Evolutionary conservation across 2,113 vertebrate species (phyloP).

Genomic region (Ovis canadensis): DNA sequence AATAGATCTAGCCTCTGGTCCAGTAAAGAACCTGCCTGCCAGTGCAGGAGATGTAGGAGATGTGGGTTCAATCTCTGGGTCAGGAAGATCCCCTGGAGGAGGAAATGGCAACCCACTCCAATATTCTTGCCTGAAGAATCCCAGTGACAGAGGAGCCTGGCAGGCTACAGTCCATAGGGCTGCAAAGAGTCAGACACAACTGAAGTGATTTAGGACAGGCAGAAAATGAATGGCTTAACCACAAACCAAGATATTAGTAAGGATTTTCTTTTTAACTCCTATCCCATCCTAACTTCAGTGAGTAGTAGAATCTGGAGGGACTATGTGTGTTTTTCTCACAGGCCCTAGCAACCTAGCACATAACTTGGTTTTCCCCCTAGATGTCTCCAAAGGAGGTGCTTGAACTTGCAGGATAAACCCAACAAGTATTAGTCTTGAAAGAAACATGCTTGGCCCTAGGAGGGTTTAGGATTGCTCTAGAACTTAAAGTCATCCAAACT

Average conservation of each 20-base stretch:
- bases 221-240: background rate
- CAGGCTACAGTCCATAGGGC: background rate
- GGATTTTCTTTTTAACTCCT: background rate
- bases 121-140: background rate
- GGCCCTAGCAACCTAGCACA: background rate
- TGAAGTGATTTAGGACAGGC: background rate
- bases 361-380: background rate
- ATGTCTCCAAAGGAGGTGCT: background rate
- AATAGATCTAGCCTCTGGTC: background rate
- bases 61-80: background rate
- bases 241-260: background rate
- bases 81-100: background rate
- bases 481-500: background rate
- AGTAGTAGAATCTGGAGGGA: background rate
- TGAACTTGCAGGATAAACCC: background rate
- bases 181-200: background rate
- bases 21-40: background rate
- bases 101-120: background rate
- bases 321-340: background rate
- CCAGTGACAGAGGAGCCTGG: background rate
- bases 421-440: background rate
- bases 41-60: background rate
- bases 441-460: background rate
- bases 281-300: background rate
- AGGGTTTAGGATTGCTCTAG: background rate